Percentiles rank a stretch among this genome's conserved stretches.
Conservation (phyloP, 2,113 vertebrate species). For the Apaloderma vittatum region DNA sequence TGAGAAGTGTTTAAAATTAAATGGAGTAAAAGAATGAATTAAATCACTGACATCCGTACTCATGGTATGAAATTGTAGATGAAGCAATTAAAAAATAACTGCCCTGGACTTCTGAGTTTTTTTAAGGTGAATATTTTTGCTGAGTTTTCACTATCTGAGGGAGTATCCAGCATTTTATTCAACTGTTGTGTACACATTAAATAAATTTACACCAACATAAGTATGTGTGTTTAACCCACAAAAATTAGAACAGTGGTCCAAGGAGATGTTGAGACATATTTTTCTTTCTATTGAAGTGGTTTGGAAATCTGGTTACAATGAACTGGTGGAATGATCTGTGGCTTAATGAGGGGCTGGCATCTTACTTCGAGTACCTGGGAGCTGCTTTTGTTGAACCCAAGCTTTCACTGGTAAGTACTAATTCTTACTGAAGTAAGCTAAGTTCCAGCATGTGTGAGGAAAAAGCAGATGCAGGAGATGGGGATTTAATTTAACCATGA, state of each 20-base stretch:
- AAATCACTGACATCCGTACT: neutral
- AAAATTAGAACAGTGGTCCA: neutral
- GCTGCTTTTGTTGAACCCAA: conserved; percentile 61
- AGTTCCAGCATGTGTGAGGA: neutral
- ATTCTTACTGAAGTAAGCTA: neutral
- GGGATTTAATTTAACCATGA: neutral
- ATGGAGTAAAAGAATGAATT: neutral
- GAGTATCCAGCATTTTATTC: neutral
- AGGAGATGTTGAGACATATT: conserved; percentile 1
- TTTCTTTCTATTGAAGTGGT: conserved; percentile 80
- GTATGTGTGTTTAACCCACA: neutral
- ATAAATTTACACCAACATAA: neutral
- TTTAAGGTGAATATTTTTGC: neutral
- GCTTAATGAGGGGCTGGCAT: conserved; percentile 85
- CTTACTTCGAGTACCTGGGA: conserved; percentile 78
- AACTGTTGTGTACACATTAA: neutral
- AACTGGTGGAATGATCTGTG: conserved; percentile 88
- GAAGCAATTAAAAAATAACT: neutral
- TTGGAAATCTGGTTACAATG: conserved; percentile 89
- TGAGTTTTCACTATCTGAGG: neutral
- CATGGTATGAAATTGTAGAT: neutral
- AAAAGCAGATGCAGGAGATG: neutral
- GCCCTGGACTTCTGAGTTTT: neutral
- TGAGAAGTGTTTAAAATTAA: conserved; percentile 1
- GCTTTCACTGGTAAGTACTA: conserved; percentile 73